phyloP scores from a whole-genome alignment of 2,113 vertebrate species.

The Artemisiospiza belli region DNA sequence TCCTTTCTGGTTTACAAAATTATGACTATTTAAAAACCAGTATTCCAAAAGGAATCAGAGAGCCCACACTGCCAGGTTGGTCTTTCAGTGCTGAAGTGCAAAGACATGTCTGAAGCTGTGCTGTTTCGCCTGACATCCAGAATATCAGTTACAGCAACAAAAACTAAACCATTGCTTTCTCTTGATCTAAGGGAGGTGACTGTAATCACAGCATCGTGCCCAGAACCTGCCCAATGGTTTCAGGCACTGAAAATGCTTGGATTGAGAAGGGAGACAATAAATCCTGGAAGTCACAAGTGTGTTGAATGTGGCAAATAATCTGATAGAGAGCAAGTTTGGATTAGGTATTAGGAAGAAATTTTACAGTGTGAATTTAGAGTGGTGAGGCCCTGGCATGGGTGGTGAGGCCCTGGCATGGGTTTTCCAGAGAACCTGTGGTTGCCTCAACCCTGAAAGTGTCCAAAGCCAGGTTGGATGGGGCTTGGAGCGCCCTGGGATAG shows the following conservation, averaged over 20 bases:
- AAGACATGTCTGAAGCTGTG: background rate
- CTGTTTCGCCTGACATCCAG: background rate
- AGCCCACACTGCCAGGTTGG: accelerated
- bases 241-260: background rate
- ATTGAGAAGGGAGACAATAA: background rate
- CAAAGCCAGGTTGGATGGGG: background rate
- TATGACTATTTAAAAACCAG: background rate
- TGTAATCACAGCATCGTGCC: background rate
- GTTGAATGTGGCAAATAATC: background rate
- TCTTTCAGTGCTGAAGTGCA: background rate
- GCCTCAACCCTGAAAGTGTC: background rate
- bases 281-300: background rate
- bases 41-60: background rate
- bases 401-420: background rate
- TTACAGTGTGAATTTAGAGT: background rate
- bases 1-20: background rate
- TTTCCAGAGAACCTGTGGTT: background rate
- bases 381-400: no score
- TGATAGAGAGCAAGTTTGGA: background rate
- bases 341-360: background rate
- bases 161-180: background rate
- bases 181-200: background rate
- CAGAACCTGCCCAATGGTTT: background rate
- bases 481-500: background rate
- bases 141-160: background rate